Evolutionary conservation across 92 coral and sea anemone species (phyloP), one percentile per base, ranked within the genome.

Genomic region (Siderastrea siderea): DNA sequence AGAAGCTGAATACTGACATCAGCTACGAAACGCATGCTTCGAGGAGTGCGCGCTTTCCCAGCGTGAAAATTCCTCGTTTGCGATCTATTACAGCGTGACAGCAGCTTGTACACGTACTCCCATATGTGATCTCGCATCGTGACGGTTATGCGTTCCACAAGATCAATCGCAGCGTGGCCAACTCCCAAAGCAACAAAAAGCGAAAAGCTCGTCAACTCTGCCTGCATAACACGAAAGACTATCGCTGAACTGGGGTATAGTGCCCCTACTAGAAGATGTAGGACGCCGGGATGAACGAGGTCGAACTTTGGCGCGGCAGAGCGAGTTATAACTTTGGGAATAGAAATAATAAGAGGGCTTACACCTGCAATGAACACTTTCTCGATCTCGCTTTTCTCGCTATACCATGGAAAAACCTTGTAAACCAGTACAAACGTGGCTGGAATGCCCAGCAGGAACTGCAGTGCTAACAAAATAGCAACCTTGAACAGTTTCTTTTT

Each of bases 21-120:
- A n/a, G 99, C 96, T 6, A 89, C 89, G 38, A 96, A 89, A 45
- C 98, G 92, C 82, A 92, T 80, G 88, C 95, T 95, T 44, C 94
- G 79, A 12, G 98, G 97, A 1, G 85, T 80, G 70, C 93, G 90
- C 43, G 84, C 85, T 69, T 86, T 84, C 6, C 68, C 69, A 7
- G 61, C 68, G 19, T 65, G 90, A 4, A 83, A 71, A 14, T 44
- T 57, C 59, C 49, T 17, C 43, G 54, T 55, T 10, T 75, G 83
- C 4, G 89, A 74, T 67, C 75, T 65, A 38, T 91, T 51, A 13
- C 85, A 81, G 44, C 67, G 85, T 10, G 78, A 76, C 7, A 90
- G 26, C 14, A 78, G 17, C 61, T 84, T 88, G 66, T 89, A 90
- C 44, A 87, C 43, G 61, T 82, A 91, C 72, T 89, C 93, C 93